phyloP scores from a whole-genome alignment of 1,140 invertebrate genomes.

The Cydia strobilella region DNA sequence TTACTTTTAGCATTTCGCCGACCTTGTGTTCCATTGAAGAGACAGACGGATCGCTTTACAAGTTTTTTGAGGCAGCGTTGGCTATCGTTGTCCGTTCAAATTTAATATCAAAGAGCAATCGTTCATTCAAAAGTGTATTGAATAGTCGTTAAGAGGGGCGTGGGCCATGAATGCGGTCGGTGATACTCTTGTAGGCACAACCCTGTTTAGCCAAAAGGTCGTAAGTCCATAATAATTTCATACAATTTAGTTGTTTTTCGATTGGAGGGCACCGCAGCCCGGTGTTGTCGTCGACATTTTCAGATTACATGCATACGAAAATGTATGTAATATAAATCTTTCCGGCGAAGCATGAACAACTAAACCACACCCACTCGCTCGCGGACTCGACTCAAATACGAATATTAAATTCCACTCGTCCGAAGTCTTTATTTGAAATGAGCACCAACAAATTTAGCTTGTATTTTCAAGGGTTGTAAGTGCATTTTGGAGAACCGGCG shows the following conservation, averaged over 20 bases:
- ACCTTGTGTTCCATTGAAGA: conserved; percentile 49
- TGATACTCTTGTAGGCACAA: conserved; percentile 1
- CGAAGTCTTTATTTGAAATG: conserved; percentile 73
- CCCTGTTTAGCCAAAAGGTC: neutral
- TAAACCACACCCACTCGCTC: conserved; percentile 72
- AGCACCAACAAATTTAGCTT: conserved; percentile 60
- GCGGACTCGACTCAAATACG: conserved; percentile 65
- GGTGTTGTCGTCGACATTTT: conserved; percentile 62
- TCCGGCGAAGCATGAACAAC: conserved; percentile 75
- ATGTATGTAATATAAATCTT: conserved; percentile 79
- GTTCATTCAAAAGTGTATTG: conserved; percentile 75
- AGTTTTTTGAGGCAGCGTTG: conserved; percentile 62
- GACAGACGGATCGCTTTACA: conserved; percentile 71
- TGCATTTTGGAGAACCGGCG: conserved; percentile 45
- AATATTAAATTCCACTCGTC: conserved; percentile 78
- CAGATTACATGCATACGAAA: conserved; percentile 76
- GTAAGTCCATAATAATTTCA: neutral
- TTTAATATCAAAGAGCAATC: conserved; percentile 77
- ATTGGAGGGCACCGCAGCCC: neutral
- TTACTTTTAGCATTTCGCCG: conserved; percentile 49
- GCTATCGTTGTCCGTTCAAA: conserved; percentile 67
- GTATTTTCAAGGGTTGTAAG: conserved; percentile 57
- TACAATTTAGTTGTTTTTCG: neutral
- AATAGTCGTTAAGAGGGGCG: conserved; percentile 76
- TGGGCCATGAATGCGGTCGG: conserved; percentile 64